Conservation (phyloP, 2,113 vertebrate species). For the Eidolon helvum region DNA sequence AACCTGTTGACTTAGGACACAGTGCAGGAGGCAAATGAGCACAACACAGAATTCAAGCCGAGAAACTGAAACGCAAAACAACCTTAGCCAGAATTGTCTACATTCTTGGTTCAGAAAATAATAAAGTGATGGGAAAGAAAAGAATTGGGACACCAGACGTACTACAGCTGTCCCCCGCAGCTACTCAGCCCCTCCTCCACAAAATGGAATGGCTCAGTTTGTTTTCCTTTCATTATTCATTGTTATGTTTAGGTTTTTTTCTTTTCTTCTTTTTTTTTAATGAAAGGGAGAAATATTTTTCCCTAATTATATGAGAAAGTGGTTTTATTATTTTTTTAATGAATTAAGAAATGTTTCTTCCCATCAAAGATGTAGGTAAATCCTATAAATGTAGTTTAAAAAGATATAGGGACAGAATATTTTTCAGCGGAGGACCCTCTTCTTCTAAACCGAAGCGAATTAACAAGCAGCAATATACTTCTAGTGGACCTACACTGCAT, state of each 20-base stretch:
- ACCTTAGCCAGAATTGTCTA: conserved; percentile 67
- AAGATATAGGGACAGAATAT: not conserved
- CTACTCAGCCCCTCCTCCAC: conserved; percentile 74
- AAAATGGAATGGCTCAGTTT: conserved; percentile 65
- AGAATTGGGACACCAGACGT: conserved; percentile 66
- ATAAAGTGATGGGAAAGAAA: conserved; percentile 67
- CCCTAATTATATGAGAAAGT: conserved; percentile 43
- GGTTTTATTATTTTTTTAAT: conserved; percentile 54
- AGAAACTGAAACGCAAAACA: conserved; percentile 70
- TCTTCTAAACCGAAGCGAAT: not conserved
- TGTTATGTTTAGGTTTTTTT: conserved; percentile 57
- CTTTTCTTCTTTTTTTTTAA: conserved; percentile 61
- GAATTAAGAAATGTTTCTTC: conserved; percentile 53
- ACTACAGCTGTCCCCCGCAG: conserved; percentile 71
- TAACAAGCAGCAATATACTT: not conserved
- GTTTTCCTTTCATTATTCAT: conserved; percentile 85
- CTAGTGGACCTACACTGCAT: not conserved
- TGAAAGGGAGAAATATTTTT: conserved; percentile 43
- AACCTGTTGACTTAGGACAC: not conserved
- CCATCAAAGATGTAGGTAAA: conserved; percentile 22
- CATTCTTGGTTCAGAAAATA: conserved; percentile 77
- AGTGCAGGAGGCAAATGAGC: not conserved
- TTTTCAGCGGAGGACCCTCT: not conserved
- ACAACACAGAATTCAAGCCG: conserved; percentile 50
- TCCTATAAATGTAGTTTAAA: not conserved